A percentile compares a stretch with the other conserved stretches of the same genome.
Conservation (phyloP, 2,113 vertebrate species). For the Pyxicephalus adspersus region DNA sequence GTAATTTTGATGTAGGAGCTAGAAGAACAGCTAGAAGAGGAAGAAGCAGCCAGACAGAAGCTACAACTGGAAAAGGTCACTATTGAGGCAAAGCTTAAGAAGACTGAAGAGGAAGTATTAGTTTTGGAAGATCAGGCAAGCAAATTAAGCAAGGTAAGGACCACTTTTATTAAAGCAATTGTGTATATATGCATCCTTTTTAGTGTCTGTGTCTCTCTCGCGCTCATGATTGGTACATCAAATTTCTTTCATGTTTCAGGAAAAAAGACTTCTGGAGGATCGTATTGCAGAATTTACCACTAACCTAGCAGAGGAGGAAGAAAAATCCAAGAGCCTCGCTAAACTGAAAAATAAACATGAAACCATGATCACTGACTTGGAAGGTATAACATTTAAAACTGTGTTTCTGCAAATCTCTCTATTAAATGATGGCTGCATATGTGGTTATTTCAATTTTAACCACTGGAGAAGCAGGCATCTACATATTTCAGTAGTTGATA, state of each 20-base stretch:
- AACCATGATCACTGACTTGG: conserved; percentile 96
- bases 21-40: conserved; percentile 96
- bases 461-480: too few species aligned
- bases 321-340: conserved; percentile 97
- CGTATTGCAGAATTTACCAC: conserved; percentile 92
- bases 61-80: conserved; percentile 96
- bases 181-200: not conserved
- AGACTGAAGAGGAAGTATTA: conserved; percentile 91
- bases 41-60: conserved; percentile 93
- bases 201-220: too few species aligned
- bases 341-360: conserved; percentile 98
- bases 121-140: conserved; percentile 92
- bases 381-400: conserved; percentile 73
- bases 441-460: too few species aligned
- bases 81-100: conserved; percentile 92
- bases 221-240: not conserved
- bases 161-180: not conserved
- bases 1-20: conserved; percentile 76
- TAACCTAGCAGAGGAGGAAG: conserved; percentile 94
- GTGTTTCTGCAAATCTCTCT: too few species aligned
- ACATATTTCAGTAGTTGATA: too few species aligned
- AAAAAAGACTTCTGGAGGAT: conserved; percentile 94
- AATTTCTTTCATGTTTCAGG: conserved; percentile 69
- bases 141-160: conserved; percentile 87
- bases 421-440: too few species aligned